Conservation (phyloP, 2,888 invertebrate genomes). For the Hydraecia micacea region DNA sequence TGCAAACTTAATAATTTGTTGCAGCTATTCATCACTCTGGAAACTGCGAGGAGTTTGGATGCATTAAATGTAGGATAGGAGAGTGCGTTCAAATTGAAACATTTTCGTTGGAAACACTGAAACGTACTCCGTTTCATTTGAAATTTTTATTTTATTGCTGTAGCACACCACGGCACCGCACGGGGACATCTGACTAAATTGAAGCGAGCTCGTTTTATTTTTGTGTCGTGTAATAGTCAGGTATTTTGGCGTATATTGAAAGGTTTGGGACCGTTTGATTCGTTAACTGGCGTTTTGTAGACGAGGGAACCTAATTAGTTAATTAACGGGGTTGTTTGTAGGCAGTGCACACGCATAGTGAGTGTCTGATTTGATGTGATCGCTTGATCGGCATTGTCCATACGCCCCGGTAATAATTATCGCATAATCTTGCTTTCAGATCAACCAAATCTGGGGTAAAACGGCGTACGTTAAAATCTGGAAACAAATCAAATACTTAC, state of each 20-base stretch:
- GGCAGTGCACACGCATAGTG: conserved; percentile 1
- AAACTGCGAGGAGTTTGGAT: conserved; percentile 60
- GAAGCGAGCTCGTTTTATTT: conserved; percentile 55
- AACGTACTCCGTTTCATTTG: conserved; percentile 65
- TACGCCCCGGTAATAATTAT: background rate
- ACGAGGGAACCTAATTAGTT: conserved; percentile 41
- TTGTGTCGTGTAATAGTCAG: conserved; percentile 33
- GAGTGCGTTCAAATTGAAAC: conserved; percentile 66
- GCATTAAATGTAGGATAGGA: conserved; percentile 62
- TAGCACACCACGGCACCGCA: conserved; percentile 19
- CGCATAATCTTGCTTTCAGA: background rate
- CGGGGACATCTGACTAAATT: conserved; percentile 61
- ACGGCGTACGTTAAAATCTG: background rate
- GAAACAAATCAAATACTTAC: conserved; percentile 37
- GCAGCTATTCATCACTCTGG: conserved; percentile 57
- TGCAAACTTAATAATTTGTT: conserved; percentile 63
- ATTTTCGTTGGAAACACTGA: conserved; percentile 63
- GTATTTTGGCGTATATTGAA: conserved; percentile 37
- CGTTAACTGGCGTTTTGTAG: conserved; percentile 28
- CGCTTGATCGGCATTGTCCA: background rate
- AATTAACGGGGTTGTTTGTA: conserved; percentile 41
- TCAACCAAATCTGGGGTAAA: background rate
- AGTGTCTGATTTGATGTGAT: conserved; percentile 22
- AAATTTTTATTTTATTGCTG: conserved; percentile 66
- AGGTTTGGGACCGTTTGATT: conserved; percentile 34